These are phyloP conservation scores for Eunapius fragilis DNA, from an alignment of 37 sponge, comb jelly and placozoan genomes.

Conservation along the genomic window DNA sequence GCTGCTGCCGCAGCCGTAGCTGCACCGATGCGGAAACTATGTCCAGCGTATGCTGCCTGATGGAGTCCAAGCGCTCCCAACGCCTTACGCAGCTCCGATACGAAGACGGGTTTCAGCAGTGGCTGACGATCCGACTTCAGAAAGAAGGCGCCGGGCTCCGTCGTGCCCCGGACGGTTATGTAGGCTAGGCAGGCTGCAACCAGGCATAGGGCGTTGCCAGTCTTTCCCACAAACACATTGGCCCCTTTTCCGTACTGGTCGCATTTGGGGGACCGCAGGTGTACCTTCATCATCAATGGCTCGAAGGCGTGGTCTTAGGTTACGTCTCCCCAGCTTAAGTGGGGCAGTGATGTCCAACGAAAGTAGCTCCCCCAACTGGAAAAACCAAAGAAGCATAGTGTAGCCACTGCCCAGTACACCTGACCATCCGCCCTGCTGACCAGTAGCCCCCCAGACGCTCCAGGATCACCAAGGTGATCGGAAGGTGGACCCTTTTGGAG, in stretches of 20 bases:
- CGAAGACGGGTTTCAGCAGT: not conserved
- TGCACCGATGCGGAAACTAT: not conserved
- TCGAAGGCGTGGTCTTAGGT: not conserved
- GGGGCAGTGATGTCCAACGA: not conserved
- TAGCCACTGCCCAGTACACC: constrained; percentile 51
- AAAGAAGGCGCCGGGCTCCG: constrained; percentile 9
- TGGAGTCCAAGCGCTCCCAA: not conserved
- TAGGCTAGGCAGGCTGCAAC: constrained; percentile 17
- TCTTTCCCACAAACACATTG: constrained; percentile 16
- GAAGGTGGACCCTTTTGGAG: constrained; percentile 19
- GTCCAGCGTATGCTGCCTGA: constrained; percentile 1
- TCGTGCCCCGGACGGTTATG: not conserved
- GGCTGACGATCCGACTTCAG: not conserved
- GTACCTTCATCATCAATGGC: constrained; percentile 25
- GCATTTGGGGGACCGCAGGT: constrained; percentile 18
- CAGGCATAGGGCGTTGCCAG: constrained; percentile 33
- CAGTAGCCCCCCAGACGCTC: not conserved
- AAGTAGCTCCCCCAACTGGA: constrained; percentile 33
- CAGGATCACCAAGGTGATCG: constrained; percentile 35
- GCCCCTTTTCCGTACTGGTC: constrained; percentile 56
- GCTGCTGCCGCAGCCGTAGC: constrained; percentile 1
- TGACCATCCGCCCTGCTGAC: not conserved
- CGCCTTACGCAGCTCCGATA: constrained; percentile 3
- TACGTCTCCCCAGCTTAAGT: constrained; percentile 39
- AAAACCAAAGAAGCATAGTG: constrained; percentile 51